phyloP scores from a whole-genome alignment of 2,113 vertebrate species.

The Platysternon megacephalum region DNA sequence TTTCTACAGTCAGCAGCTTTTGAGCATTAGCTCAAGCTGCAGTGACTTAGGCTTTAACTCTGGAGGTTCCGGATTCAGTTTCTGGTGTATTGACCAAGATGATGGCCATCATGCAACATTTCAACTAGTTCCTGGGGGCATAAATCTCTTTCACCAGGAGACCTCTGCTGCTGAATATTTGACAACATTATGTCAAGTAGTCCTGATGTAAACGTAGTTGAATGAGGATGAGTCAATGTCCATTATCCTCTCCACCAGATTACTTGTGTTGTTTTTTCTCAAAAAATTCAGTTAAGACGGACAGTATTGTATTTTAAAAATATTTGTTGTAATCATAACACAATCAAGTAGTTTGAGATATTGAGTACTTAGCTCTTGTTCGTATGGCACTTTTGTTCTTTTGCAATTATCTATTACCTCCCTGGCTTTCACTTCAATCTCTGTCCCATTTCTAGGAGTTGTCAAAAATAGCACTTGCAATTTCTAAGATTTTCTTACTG shows the following conservation, averaged over 20 bases:
- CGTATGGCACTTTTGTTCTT: neutral
- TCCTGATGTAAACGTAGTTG: neutral
- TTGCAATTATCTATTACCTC: neutral
- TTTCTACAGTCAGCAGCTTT: neutral
- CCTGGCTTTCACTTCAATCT: neutral
- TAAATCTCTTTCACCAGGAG: neutral
- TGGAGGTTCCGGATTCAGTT: neutral
- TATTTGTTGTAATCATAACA: neutral
- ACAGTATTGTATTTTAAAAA: neutral
- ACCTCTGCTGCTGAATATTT: neutral
- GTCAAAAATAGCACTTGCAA: neutral
- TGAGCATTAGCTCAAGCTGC: neutral
- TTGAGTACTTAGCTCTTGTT: neutral
- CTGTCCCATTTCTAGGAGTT: neutral
- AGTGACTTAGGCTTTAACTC: neutral
- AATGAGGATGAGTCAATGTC: neutral
- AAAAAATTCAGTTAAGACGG: neutral
- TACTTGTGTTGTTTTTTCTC: neutral
- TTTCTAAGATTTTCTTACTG: neutral
- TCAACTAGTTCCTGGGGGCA: neutral
- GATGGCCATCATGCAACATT: neutral
- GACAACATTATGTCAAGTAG: neutral
- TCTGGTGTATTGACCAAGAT: neutral
- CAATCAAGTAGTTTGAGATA: neutral
- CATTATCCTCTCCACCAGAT: neutral